phyloP scores from a whole-genome alignment of 2,888 invertebrate species.

The Campopleginae sp. region DNA sequence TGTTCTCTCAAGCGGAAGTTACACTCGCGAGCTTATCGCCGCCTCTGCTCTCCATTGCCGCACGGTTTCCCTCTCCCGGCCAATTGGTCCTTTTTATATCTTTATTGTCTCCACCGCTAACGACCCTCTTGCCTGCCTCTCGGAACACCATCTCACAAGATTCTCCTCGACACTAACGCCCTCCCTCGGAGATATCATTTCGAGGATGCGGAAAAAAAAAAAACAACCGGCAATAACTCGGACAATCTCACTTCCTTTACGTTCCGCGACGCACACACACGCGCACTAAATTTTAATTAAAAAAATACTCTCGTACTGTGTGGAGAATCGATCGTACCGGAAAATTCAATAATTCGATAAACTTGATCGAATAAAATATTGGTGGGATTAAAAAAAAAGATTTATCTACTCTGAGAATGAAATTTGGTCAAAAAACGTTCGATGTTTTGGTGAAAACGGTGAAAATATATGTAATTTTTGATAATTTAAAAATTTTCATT shows the following conservation, averaged over 20 bases:
- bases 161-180: constrained; percentile 18
- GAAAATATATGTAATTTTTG: neutral
- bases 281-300: no score
- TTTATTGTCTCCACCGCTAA: constrained; percentile 52
- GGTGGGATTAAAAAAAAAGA: no score
- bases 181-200: constrained; percentile 52
- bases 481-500: no score
- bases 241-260: neutral
- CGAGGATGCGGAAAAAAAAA: constrained; percentile 25
- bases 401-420: no score
- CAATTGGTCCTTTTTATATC: constrained; percentile 60
- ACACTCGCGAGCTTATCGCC: constrained; percentile 23
- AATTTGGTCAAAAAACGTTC: no score
- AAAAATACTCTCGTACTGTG: no score
- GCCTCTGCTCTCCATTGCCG: neutral
- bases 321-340: no score
- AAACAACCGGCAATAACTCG: constrained; percentile 12
- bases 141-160: constrained; percentile 16
- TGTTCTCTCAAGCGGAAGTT: constrained; percentile 13
- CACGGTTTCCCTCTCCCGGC: neutral
- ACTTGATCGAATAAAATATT: no score
- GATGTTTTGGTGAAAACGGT: neutral
- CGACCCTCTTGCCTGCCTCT: constrained; percentile 49
- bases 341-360: no score
- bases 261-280: no score